Evolutionary conservation across 1,140 invertebrate species (phyloP).

Genomic region (Drosophila sulfurigaster): DNA sequence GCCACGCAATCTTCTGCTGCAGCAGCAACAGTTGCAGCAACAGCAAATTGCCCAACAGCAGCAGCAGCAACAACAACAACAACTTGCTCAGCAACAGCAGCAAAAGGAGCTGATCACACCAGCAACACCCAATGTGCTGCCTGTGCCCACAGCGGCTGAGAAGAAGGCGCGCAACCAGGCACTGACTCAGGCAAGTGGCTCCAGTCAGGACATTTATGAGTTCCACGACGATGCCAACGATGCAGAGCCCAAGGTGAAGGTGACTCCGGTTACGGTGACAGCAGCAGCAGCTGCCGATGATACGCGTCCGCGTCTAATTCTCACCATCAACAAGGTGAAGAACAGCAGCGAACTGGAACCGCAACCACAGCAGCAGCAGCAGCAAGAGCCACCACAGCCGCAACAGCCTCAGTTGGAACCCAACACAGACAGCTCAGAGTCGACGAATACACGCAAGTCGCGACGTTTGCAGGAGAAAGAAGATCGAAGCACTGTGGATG

Average conservation of each 20-base stretch:
- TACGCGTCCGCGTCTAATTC: constrained; percentile 89
- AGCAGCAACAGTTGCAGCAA: constrained; percentile 70
- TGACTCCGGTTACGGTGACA: constrained; percentile 7
- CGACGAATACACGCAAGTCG: constrained; percentile 91
- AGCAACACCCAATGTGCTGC: constrained; percentile 2
- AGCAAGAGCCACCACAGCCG: constrained; percentile 8
- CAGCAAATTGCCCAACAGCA: constrained; percentile 63
- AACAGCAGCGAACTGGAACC: constrained; percentile 51
- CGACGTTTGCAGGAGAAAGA: constrained; percentile 90
- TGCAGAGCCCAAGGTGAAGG: constrained; percentile 85
- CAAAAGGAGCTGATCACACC: constrained; percentile 76
- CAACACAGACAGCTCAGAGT: constrained; percentile 87
- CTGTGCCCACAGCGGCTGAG: constrained; percentile 66
- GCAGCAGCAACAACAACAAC: constrained; percentile 47
- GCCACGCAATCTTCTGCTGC: constrained; percentile 67
- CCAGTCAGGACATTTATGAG: constrained; percentile 90
- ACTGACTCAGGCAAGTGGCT: constrained; percentile 39
- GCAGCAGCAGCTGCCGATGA: constrained; percentile 72
- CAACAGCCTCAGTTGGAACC: constrained; percentile 38
- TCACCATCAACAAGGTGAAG: constrained; percentile 89
- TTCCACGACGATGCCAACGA: constrained; percentile 94
- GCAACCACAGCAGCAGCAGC: constrained; percentile 28
- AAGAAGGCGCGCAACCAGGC: constrained; percentile 77
- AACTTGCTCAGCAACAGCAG: constrained; percentile 17
- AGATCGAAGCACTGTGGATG: constrained; percentile 92